phyloP scores from a whole-genome alignment of 1,140 invertebrate genomes.

The Drosophila carrolli region DNA sequence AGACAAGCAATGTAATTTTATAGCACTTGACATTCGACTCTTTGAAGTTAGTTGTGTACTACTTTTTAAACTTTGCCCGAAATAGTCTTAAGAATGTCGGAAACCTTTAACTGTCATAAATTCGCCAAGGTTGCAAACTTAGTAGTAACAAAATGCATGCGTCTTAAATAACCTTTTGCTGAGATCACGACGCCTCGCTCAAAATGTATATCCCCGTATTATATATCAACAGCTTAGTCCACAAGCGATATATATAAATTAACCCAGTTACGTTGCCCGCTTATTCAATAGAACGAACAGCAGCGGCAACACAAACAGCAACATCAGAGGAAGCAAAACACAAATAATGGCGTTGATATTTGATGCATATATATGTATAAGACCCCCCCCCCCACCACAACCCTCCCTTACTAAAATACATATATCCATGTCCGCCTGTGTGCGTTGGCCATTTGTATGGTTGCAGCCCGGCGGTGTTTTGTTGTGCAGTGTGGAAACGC shows the following conservation, averaged over 20 bases:
- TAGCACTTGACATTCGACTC: slow-evolving; percentile 59
- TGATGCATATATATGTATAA: slow-evolving; percentile 53
- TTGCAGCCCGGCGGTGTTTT: slow-evolving; percentile 46
- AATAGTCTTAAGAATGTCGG: slow-evolving; percentile 8
- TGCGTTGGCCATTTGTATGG: slow-evolving; percentile 60
- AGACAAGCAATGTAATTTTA: slow-evolving; percentile 49
- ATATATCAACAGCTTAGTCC: slow-evolving; percentile 50
- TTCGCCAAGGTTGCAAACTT: neutral
- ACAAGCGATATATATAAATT: slow-evolving; percentile 58
- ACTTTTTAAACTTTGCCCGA: slow-evolving; percentile 37
- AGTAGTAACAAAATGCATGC: neutral
- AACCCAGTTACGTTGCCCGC: slow-evolving; percentile 60
- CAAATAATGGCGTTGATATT: slow-evolving; percentile 77
- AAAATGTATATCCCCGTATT: slow-evolving; percentile 44
- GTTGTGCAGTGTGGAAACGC: slow-evolving; percentile 55
- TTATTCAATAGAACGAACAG: slow-evolving; percentile 64
- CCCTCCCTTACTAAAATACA: neutral
- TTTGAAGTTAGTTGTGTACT: neutral
- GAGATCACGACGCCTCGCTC: slow-evolving; percentile 8
- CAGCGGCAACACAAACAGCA: slow-evolving; percentile 43
- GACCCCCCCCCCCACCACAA: neutral
- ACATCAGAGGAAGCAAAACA: slow-evolving; percentile 43
- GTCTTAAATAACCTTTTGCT: slow-evolving; percentile 7
- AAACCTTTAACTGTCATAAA: neutral
- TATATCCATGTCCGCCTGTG: slow-evolving; percentile 24